Evolutionary conservation across 1,140 invertebrate genomes (phyloP), one percentile per base, ranked within the genome.

Genomic region (Brachionus plicatilis): DNA sequence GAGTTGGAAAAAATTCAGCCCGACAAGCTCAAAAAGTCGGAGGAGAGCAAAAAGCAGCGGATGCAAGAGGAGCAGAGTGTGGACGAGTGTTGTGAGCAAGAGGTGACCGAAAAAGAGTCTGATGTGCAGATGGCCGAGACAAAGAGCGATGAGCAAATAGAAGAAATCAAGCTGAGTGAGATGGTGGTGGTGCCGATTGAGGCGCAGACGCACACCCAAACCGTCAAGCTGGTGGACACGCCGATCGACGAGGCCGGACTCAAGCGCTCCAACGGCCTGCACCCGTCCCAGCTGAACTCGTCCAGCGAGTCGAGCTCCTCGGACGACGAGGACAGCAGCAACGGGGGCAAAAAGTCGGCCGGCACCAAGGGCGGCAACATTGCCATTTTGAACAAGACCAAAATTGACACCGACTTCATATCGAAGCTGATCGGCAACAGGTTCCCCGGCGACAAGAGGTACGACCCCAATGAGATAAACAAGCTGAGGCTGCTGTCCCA

Each of bases 351-450:
- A 50, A 47, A 50, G 27, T 76, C 72, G 4, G 11, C 43, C 0
- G 27, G 43, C 11, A 17, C 8, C 20, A 76, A 76, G 33, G 29
- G 79, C 11, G 65, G 37, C 4, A 65, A 82, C 12, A 82, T 65
- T 7, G 79, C 79, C 8, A 82, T 82, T 82, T n/a, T 82, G 24
- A 82, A 82, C 53, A 82, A 82, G 43, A 82, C 79, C 37, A 82
- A 82, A 82, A 82, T 82, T 65, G 79, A 82, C 53, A 82, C 79
- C 6, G 79, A 82, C 9, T 82, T 82, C n/a, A 82, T 82, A 82
- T 41, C 53, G 3, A 68, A 82, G 14, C 53, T 82, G 14, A 82
- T 82, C 27, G 79, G 53, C 27, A 68, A 82, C n/a, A 82, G 60
- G 43, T 82, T 45, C 60, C 53, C 79, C 0, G 43, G 24, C 43